Evolutionary conservation across 2,113 vertebrate species (phyloP), one percentile per base, ranked within the genome.

Genomic region (Cryptotis parvus): DNA sequence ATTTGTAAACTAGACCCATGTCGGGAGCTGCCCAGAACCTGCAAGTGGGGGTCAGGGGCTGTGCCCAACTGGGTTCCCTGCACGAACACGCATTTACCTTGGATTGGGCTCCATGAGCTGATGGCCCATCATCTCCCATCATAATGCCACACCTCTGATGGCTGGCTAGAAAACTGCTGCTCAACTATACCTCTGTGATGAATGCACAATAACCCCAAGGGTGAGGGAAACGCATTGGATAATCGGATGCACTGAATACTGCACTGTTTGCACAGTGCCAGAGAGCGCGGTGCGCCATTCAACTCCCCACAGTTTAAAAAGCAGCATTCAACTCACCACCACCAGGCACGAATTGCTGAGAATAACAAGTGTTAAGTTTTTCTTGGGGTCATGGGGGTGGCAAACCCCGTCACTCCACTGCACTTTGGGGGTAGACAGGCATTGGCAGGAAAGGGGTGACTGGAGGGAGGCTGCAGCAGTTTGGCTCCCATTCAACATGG

Each of bases 291-390:
- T 76, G 33, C 94, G 72, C 92, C 96, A 95, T 94, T 95, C 95
- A 95, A 95, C 88, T 87, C 90, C 37, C 66, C 35, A 79, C 82
- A 52, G 41, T 94, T 97, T 95, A 88, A 76, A 95, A 69, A 43
- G 75, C 82, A 76, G 49, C 14, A n/a, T 91, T 94, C 76, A 88
- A 85, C 85, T 91, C 90, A 86, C 85, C 88, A 81, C 1, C 75
- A 92, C 79, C 68, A 43, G 68, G 88, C 94, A 78, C 84, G 86
- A 91, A 87, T 75, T 83, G 86, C 91, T 82, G 75, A 89, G 95
- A 94, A 91, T 85, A 91, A 91, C 88, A 95, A 94, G 94, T 91
- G 93, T 0, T 93, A 95, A 91, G 76, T 86, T 95, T 94, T 95
- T 90, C 85, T 82, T 7, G 3, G 58, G 66, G 91, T 55, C 18